phyloP scores from a whole-genome alignment of 2,888 invertebrate genomes.

The Orchesella flavescens region DNA sequence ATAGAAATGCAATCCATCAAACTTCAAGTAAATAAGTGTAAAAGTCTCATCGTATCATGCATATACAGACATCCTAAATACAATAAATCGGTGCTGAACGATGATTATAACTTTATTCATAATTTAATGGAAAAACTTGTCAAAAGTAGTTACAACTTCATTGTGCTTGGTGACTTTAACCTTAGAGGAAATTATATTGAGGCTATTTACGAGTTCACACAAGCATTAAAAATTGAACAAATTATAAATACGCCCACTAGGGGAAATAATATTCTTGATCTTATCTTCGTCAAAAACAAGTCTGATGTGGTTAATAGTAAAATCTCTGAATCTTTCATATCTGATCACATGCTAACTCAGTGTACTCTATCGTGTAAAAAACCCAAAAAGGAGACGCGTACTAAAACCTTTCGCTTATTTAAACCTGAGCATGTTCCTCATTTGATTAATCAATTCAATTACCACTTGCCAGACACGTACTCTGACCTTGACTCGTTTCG shows the following conservation, averaged over 20 bases:
- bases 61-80: slow-evolving; percentile 6
- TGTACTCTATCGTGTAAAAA: background rate
- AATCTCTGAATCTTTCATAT: background rate
- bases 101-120: background rate
- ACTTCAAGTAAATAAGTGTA: background rate
- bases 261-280: background rate
- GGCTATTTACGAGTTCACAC: background rate
- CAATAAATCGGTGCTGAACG: background rate
- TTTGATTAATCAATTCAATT: background rate
- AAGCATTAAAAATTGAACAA: background rate
- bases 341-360: background rate
- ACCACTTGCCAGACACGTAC: too few species aligned
- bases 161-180: slow-evolving; percentile 18
- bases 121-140: background rate
- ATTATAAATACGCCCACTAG: background rate
- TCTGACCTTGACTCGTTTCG: too few species aligned
- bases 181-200: background rate
- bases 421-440: too few species aligned
- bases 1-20: background rate
- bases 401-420: too few species aligned
- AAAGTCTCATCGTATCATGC: background rate
- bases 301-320: background rate
- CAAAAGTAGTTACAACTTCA: background rate
- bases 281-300: slow-evolving; percentile 5
- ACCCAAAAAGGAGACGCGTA: background rate